These are phyloP conservation scores for Protonemura montana DNA, from an alignment of 2,888 invertebrate species.

Conservation along the genomic window DNA sequence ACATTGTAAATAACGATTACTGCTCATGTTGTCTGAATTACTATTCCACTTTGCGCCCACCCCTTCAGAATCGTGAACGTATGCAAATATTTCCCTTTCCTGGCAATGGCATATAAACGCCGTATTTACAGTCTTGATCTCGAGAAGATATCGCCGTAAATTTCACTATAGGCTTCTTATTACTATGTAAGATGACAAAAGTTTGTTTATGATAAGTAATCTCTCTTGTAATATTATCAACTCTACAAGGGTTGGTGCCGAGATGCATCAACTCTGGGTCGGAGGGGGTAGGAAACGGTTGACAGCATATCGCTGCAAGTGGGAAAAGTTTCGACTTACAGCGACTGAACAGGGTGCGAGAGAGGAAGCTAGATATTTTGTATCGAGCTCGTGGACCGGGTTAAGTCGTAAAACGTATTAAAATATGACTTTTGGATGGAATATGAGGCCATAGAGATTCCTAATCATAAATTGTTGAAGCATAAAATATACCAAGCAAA, in stretches of 20 bases:
- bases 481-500: not conserved
- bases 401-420: slow-evolving; percentile 33
- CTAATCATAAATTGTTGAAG: slow-evolving; percentile 12
- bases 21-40: not conserved
- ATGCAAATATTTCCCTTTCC: not conserved
- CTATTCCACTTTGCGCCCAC: not conserved
- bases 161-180: not conserved
- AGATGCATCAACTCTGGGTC: not conserved
- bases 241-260: not conserved
- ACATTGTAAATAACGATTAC: not conserved
- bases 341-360: not conserved
- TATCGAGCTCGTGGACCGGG: slow-evolving; percentile 2
- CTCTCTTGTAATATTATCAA: not conserved
- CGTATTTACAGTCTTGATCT: not conserved
- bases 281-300: not conserved
- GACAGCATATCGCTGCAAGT: not conserved
- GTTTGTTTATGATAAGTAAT: slow-evolving; percentile 3
- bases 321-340: not conserved
- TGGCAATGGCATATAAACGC: not conserved
- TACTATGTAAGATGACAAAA: not conserved
- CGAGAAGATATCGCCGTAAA: not conserved
- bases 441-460: not conserved
- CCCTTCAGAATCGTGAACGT: not conserved
- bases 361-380: not conserved
- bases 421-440: slow-evolving; percentile 21